Percentiles rank a stretch among this genome's conserved stretches.
Conservation (phyloP, 1,140 invertebrate genomes). For the Pectinophora gossypiella region DNA sequence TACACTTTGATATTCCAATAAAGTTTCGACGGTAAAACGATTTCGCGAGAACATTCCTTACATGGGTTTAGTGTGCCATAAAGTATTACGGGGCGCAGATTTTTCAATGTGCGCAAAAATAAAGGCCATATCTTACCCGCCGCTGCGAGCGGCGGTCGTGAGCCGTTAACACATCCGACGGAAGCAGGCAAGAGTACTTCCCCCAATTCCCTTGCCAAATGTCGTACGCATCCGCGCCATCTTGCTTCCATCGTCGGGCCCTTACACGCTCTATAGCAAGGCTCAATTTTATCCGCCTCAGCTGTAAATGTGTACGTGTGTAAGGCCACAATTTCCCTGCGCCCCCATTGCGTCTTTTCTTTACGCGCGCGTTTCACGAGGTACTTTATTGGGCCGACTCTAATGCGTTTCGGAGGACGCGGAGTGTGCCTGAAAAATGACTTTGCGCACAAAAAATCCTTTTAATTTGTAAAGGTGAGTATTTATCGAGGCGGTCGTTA, state of each 20-base stretch:
- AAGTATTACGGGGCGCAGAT: background rate
- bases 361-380: conserved; percentile 8
- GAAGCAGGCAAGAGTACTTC: conserved; percentile 8
- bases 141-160: background rate
- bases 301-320: background rate
- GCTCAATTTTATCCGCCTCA: background rate
- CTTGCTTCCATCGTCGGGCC: background rate
- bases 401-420: conserved; percentile 9
- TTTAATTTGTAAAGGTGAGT: background rate
- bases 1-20: too few relatives aligned
- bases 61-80: background rate
- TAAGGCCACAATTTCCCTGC: conserved; percentile 2
- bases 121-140: conserved; percentile 7
- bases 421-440: conserved; percentile 8
- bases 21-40: too few relatives aligned
- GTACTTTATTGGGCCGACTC: conserved; percentile 9
- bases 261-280: background rate
- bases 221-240: conserved; percentile 6
- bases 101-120: conserved; percentile 7
- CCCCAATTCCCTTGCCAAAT: conserved; percentile 10
- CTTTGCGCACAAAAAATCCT: background rate
- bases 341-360: background rate
- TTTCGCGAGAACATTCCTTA: background rate
- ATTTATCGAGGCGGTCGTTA: too few relatives aligned
- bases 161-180: conserved; percentile 10